Evolutionary conservation across 2,888 invertebrate genomes (phyloP).

Genomic region (Leptarthrus brevirostris): DNA sequence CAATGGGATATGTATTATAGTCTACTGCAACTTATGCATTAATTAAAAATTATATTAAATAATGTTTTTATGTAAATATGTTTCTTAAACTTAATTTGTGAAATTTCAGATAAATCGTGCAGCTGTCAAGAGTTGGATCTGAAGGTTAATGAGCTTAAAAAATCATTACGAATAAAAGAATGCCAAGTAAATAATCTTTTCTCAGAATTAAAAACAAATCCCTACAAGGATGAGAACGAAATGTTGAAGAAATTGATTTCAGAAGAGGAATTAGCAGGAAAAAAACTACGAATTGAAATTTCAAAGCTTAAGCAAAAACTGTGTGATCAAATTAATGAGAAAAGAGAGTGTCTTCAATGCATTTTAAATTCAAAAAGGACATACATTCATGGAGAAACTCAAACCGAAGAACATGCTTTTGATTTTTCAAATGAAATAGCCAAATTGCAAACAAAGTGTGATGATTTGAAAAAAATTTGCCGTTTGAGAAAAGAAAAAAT

Average conservation of each 20-base stretch:
- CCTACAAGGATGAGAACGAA: conserved; percentile 61
- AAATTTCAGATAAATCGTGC: conserved; percentile 56
- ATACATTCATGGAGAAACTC: conserved; percentile 28
- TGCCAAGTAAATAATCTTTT: conserved; percentile 61
- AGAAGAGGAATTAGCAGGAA: conserved; percentile 60
- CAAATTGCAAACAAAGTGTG: conserved; percentile 58
- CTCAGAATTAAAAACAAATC: conserved; percentile 62
- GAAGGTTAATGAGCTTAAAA: conserved; percentile 61
- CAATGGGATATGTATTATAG: too few species aligned
- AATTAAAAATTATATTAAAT: too few species aligned
- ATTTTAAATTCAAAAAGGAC: conserved; percentile 47
- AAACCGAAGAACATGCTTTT: conserved; percentile 15
- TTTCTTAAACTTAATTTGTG: neutral
- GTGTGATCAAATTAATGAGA: conserved; percentile 57
- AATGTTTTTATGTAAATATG: neutral
- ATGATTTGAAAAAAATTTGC: conserved; percentile 60
- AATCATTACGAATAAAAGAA: conserved; percentile 59
- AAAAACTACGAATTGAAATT: conserved; percentile 57
- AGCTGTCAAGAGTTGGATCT: conserved; percentile 59
- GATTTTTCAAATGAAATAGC: neutral
- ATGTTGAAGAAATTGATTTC: conserved; percentile 59
- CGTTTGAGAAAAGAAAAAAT: conserved; percentile 59
- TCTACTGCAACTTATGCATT: too few species aligned
- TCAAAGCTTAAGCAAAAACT: conserved; percentile 55
- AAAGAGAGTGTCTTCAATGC: conserved; percentile 17